Base-by-base conservation (phyloP, 2,797 vertebrate genomes). In the Calcarius lapponicus region DNA sequence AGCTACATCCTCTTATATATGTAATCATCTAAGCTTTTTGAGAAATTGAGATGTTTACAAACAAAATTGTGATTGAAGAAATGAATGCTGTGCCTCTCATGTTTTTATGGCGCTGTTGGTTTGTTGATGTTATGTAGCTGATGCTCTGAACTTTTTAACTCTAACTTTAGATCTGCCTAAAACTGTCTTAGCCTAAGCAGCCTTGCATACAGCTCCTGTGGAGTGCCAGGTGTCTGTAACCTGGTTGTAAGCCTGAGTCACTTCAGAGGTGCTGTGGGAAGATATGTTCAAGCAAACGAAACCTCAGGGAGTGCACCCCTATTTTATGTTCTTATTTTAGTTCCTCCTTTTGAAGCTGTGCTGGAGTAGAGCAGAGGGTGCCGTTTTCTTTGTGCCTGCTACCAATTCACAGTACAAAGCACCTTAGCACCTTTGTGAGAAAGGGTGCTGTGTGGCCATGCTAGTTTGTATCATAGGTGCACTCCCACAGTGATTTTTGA, bases 11-110 rank as follows among this genome's bases (percentile, higher is more conserved):
- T 85, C 14, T 82, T 38, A 21, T 3, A 47, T 28, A 6, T 6
- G 1, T 60, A 42, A 3, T 72, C 5, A 14, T 48, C 17, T 40
- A 58, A 62, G 22, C 10, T 79, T 88, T 92, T 75, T 79, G 36
- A 36, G 72, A 76, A 80, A 62, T 5, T 18, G 28, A 28, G 9
- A 3, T 11, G 12, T 21, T 71, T 31, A 9, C 11, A 0, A 56
- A 29, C 9, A 67, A 65, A 79, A n/a, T 16, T 24, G 5, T 18
- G 13, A 16, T 28, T 48, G 8, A 43, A 34, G 66, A 75, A 53
- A 11, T 21, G 24, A 66, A 17, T 2, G 0, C 15, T 18, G 6
- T 56, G 4, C 6, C 8, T 48, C 13, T 53, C 9, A 51, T 40
- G 11, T 54, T 17, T 50, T 5, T 56, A 28, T 0, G 0, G 8